These are phyloP conservation scores for Ptychadena robeensis DNA, from an alignment of 2,797 vertebrate genomes.

Conservation along the genomic window DNA sequence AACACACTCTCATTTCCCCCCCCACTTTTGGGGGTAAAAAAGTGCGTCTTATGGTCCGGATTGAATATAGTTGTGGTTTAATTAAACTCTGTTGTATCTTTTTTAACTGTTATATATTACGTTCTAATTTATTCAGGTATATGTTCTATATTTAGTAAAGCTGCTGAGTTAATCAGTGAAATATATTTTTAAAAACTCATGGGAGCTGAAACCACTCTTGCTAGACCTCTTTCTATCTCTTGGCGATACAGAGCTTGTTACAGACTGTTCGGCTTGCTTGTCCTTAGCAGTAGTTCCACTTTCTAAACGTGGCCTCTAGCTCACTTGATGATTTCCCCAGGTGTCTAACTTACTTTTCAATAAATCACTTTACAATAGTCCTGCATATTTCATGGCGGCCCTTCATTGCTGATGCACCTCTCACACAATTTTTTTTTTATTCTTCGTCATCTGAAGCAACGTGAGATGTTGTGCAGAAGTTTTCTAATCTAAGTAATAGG, in stretches of 20 bases:
- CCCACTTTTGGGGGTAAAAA: no score
- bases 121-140: not conserved
- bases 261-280: slow-evolving; percentile 3
- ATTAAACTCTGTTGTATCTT: not conserved
- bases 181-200: not conserved
- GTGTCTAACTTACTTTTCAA: slow-evolving; percentile 32
- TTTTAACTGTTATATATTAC: not conserved
- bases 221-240: not conserved
- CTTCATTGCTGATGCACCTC: slow-evolving; percentile 36
- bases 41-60: no score
- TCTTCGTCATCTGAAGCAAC: slow-evolving; percentile 17
- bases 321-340: slow-evolving; percentile 28
- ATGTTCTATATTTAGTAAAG: not conserved
- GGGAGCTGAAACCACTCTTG: not conserved
- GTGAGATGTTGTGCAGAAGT: slow-evolving; percentile 30
- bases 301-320: slow-evolving; percentile 22
- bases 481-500: slow-evolving; percentile 56
- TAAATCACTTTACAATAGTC: slow-evolving; percentile 42
- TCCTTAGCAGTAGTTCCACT: slow-evolving; percentile 29
- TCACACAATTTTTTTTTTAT: slow-evolving; percentile 24
- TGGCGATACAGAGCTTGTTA: not conserved
- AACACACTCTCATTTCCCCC: no score
- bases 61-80: no score
- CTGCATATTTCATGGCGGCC: slow-evolving; percentile 44
- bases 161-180: not conserved